Evolutionary conservation across 2,797 vertebrate genomes (phyloP), one percentile per base, ranked within the genome.

Genomic region (Parambassis ranga): DNA sequence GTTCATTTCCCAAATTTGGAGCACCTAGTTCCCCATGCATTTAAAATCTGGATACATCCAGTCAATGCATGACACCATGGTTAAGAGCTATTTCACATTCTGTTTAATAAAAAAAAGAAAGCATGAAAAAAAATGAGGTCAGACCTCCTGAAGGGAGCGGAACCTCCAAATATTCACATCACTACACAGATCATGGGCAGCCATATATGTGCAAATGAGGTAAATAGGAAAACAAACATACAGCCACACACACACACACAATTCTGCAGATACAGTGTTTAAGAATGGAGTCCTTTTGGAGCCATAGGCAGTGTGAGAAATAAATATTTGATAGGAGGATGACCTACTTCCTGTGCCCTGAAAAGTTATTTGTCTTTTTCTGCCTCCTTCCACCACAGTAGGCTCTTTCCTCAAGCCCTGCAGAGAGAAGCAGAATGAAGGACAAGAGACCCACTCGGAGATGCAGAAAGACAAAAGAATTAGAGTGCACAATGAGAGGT

Each of bases 261-360:
- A n/a, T n/a, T n/a, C n/a, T n/a, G n/a, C 20, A 50, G 15, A 59
- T 28, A 59, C 16, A 56, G 65, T 68, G 56, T 56, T 60, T 71
- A 60, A 62, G 78, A 51, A 82, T 61, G 60, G 55, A 80, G 78
- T 50, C 64, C 82, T 86, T 80, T 75, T 52, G 64, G 56, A 84
- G 85, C 88, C 84, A 68, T 11, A 62, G 85, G 84, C 86, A 65
- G 76, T 65, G 27, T 60, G 79, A 77, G 71, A 77, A 85, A 89
- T 90, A 86, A 81, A 89, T 90, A 90, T 90, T 90, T 90, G 82
- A 90, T 90, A 75, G 73, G 78, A 86, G 74, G 76, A 87, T 57
- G 89, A 90, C 87, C 90, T 84, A 87, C 80, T 89, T 88, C 87
- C 71, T 84, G 24, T 71, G 76, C 76, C 79, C 85, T 87, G 80